Evolutionary conservation across 1,140 invertebrate genomes (phyloP).

Genomic region (Drosophila repleta): DNA sequence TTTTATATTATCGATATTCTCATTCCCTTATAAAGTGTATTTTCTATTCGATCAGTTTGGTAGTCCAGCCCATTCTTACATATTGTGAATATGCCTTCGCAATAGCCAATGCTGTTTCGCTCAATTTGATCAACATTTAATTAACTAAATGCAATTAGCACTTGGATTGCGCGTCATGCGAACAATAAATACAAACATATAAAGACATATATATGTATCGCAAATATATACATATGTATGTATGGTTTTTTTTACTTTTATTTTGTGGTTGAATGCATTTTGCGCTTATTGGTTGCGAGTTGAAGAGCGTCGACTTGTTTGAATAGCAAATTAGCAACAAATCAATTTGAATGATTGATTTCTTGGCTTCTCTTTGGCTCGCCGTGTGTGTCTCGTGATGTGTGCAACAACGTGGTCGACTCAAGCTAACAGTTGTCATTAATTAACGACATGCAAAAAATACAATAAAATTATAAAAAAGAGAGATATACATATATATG

Average conservation of each 20-base stretch:
- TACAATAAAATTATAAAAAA: conserved; percentile 18
- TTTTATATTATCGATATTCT: too few species aligned
- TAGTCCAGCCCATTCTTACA: not conserved
- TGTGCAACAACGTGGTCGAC: conserved; percentile 44
- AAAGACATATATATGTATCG: conserved; percentile 2
- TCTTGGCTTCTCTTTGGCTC: conserved; percentile 56
- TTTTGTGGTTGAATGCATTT: conserved; percentile 58
- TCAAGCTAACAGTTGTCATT: conserved; percentile 61
- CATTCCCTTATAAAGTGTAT: not conserved
- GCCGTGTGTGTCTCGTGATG: conserved; percentile 59
- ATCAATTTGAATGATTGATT: conserved; percentile 81
- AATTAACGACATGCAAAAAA: conserved; percentile 75
- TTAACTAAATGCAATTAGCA: conserved; percentile 74
- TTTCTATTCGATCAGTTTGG: not conserved
- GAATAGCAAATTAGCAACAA: conserved; percentile 79
- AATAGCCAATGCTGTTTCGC: conserved; percentile 29
- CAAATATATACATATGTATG: conserved; percentile 16
- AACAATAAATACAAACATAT: conserved; percentile 21
- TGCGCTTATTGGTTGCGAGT: conserved; percentile 46
- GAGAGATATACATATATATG: not conserved
- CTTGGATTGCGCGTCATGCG: conserved; percentile 59
- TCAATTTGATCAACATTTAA: conserved; percentile 72
- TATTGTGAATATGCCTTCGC: conserved; percentile 20
- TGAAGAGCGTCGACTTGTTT: conserved; percentile 47
- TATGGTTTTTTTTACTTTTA: conserved; percentile 45